A percentile compares a stretch with the other conserved stretches of the same genome.
Evolutionary conservation across 1,140 invertebrate genomes (phyloP).

Genomic region (Calycopis cecrops): DNA sequence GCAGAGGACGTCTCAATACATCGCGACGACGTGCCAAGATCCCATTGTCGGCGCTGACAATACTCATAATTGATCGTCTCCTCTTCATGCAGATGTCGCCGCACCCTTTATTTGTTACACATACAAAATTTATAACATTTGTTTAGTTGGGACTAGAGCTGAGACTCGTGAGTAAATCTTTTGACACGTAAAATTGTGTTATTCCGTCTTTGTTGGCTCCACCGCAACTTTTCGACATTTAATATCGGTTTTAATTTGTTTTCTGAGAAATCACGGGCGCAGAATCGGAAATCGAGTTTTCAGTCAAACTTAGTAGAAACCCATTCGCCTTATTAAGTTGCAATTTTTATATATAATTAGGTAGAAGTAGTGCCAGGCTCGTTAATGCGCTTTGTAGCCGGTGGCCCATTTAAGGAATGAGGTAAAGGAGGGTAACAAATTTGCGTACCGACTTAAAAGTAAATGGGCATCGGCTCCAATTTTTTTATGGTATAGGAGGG

Average conservation of each 20-base stretch:
- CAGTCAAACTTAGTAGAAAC: too few relatives aligned
- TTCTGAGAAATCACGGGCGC: conserved; percentile 33
- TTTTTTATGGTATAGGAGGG: too few relatives aligned
- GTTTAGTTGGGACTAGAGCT: conserved; percentile 49
- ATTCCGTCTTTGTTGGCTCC: conserved; percentile 32
- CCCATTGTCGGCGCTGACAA: conserved; percentile 55
- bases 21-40: conserved; percentile 55
- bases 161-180: conserved; percentile 39
- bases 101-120: conserved; percentile 55
- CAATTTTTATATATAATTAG: too few relatives aligned
- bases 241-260: conserved; percentile 26
- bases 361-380: too few relatives aligned
- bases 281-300: conserved; percentile 22
- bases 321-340: too few relatives aligned
- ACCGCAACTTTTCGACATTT: conserved; percentile 32
- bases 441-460: too few relatives aligned
- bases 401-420: too few relatives aligned
- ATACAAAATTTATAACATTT: conserved; percentile 52
- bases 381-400: too few relatives aligned
- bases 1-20: conserved; percentile 44
- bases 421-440: too few relatives aligned
- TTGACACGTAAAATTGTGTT: conserved; percentile 42
- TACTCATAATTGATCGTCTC: conserved; percentile 63
- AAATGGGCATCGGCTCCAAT: too few relatives aligned
- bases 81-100: conserved; percentile 50